phyloP scores from a whole-genome alignment of 2,797 vertebrate species.

The Staurois parvus region DNA sequence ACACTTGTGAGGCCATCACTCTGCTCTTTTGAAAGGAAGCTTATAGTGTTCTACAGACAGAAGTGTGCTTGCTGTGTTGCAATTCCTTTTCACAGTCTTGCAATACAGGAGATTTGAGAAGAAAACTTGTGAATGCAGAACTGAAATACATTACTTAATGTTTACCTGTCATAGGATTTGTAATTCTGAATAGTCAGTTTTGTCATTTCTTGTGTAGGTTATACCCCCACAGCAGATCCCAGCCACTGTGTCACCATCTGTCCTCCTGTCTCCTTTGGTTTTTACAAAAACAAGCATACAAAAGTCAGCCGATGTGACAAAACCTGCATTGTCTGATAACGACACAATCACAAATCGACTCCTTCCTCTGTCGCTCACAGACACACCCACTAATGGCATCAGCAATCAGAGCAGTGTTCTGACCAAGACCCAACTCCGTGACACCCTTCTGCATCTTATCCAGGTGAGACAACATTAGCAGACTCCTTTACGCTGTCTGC shows the following conservation, averaged over 20 bases:
- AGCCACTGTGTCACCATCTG: slow-evolving; percentile 77
- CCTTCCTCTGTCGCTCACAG: slow-evolving; percentile 68
- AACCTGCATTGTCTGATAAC: slow-evolving; percentile 61
- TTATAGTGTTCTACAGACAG: too few species aligned
- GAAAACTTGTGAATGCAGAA: too few species aligned
- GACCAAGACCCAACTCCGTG: slow-evolving; percentile 86
- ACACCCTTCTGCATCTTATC: slow-evolving; percentile 86
- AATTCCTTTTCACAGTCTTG: too few species aligned
- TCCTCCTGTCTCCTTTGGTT: slow-evolving; percentile 89
- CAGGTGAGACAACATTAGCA: slow-evolving; percentile 76
- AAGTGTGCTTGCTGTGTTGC: too few species aligned
- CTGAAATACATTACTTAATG: too few species aligned
- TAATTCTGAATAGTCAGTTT: too few species aligned
- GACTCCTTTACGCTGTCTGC: too few species aligned
- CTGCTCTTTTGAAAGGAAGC: too few species aligned
- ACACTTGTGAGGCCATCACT: too few species aligned
- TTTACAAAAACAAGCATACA: slow-evolving; percentile 77
- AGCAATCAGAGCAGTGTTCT: slow-evolving; percentile 68
- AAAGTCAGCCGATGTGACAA: slow-evolving; percentile 59
- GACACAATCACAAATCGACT: slow-evolving; percentile 65
- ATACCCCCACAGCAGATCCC: slow-evolving; percentile 82
- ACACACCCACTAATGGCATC: slow-evolving; percentile 60
- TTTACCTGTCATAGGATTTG: too few species aligned
- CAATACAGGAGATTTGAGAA: too few species aligned
- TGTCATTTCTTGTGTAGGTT: slow-evolving; percentile 72